Evolutionary conservation across 2,797 vertebrate genomes (phyloP), one percentile per base, ranked within the genome.

Genomic region (Tragopan temminckii): DNA sequence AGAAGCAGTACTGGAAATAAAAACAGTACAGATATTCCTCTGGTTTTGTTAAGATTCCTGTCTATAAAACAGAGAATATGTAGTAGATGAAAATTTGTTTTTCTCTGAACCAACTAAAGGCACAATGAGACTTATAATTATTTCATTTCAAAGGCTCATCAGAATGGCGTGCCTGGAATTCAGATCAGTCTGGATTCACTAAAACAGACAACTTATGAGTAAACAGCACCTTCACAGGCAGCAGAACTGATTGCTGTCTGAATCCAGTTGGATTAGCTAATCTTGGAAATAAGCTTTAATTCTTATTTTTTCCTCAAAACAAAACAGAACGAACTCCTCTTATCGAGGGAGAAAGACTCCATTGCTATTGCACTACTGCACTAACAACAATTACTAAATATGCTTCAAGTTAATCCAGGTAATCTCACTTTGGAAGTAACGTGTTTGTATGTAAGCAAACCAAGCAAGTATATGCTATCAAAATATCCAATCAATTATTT

Each of bases 81-180:
- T 3, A 85, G 66, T 4, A 11, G 46, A 86, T 11, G 2, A 72
- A 71, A 45, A 80, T 35, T 20, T 68, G n/a, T 1, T 75, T 75
- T 80, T 35, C 29, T 64, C 68, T 71, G 24, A 63, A 63, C n/a
- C 87, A 74, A 33, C 52, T 78, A 66, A n/a, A 70, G 46, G 36
- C 66, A 80, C 19, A 61, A 17, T 2, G 7, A 84, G 43, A 61
- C 29, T 77, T 74, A 33, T 4, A 91, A 83, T 35, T 15, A 85
- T 25, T 42, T 78, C 35, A 72, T 72, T 84, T 90, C 63, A 85
- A 81, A 88, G 62, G 63, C 82, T 80, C 0, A 0, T 42, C 35
- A 80, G 55, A 90, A 80, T 35, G 33, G 59, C 38, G 33, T 35
- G 78, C 74, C 72, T 92, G 75, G 62, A 75, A 94, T 83, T 85